Conservation (phyloP, 2,797 vertebrate genomes). For the Etheostoma perlongum region DNA sequence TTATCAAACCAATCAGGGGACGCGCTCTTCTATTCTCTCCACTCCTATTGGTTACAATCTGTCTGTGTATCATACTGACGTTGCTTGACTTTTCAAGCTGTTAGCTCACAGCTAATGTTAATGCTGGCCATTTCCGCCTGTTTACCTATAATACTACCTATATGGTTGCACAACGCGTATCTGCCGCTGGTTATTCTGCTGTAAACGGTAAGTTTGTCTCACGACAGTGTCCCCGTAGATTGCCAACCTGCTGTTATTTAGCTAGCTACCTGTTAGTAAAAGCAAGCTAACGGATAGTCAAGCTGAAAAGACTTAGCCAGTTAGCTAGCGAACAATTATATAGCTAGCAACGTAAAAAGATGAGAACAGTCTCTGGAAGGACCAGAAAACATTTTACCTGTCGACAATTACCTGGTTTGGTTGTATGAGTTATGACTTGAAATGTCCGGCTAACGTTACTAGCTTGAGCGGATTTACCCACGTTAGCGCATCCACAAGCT, state of each 20-base stretch:
- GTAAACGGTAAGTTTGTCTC: constrained; percentile 65
- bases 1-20: constrained; percentile 54
- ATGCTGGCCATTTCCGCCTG: constrained; percentile 27
- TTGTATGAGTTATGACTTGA: neutral
- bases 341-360: constrained; percentile 36
- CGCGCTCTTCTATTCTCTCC: neutral
- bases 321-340: constrained; percentile 52
- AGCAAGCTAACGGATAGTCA: constrained; percentile 58
- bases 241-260: constrained; percentile 29
- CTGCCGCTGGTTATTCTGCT: constrained; percentile 5
- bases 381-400: neutral
- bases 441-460: neutral
- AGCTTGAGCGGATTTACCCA: constrained; percentile 24
- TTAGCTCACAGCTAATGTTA: constrained; percentile 69
- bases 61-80: constrained; percentile 57
- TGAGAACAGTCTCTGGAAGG: neutral
- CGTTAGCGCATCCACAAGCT: constrained; percentile 40
- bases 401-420: neutral
- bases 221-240: neutral
- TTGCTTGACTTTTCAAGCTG: constrained; percentile 57
- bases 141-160: constrained; percentile 14
- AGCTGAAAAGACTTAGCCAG: constrained; percentile 52
- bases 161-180: neutral
- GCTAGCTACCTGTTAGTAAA: constrained; percentile 11
- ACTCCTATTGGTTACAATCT: constrained; percentile 67